Base-by-base conservation (phyloP, 1,140 invertebrate genomes). In the Drosophila equinoxialis region DNA sequence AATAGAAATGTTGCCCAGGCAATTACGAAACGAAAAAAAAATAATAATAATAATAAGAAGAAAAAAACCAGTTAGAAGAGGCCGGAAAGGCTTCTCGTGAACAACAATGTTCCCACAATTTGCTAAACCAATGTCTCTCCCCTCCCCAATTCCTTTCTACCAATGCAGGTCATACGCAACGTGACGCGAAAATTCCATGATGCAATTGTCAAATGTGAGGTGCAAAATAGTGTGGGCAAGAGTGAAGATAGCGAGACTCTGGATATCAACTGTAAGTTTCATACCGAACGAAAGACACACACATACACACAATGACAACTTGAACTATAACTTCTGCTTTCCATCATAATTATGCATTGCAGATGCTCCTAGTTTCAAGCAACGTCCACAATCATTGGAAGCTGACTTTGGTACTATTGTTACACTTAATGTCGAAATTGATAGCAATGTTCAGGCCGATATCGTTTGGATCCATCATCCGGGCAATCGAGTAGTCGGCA, bases 121-220 rank as follows among this genome's bases (percentile, higher is more conserved):
- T 74, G 66, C 74, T 64, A 42, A 17, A 61, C 55, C 42, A 55
- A 66, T 37, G 45, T 55, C 67, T 42, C 60, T 30, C 45, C 37
- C 7, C 14, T 33, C 45, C 42, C 39, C 6, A 4, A 4, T 1
- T 51, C 2, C 17, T 33, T 54, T 33, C 37, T 26, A 39, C 30
- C 26, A 4, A n/a, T 48, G 0, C 70, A 92, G 92, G 92, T 94
- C 60, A 94, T 97, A 68, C 93, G 94, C 60, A 95, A 95, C 82
- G 95, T 97, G 37, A 94, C 95, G 8, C 93, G 95, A 58, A 94
- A 95, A 45, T 93, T 94, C 79, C 95, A 97, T 91, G 94, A 96
- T 73, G 94, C 95, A 20, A 95, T 95, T 71, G 95, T 97, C 74
- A 95, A 95, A 81, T 97, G 97, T 92, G 96, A 97, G 92, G 96